Base-by-base conservation (phyloP, 1,140 invertebrate genomes). In the Trachymyrmex septentrionalis region DNA sequence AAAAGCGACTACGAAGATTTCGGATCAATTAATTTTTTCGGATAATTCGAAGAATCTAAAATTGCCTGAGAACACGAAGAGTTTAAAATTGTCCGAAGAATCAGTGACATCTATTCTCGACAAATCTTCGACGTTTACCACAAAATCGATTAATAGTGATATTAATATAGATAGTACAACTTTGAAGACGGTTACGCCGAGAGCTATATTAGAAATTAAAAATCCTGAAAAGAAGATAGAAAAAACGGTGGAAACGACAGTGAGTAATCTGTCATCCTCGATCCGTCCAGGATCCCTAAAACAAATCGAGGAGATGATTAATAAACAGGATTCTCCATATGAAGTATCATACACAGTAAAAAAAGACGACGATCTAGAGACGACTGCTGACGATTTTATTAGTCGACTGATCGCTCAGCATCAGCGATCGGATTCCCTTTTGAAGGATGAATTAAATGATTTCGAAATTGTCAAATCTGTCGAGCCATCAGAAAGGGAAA, bases 391-490 rank as follows among this genome's bases (percentile, higher is more conserved):
- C 7, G 91, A 92, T 30, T 64, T 92, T 10, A 88, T 93, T 24
- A 71, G 80, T 27, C 87, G 86, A 63, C 66, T 93, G 1, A 86
- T 92, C 14, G 82, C 87, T 10, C 88, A 92, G 34, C 88, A 92
- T n/a, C 86, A 89, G 48, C 53, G 71, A 21, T 38, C 55, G 2
- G 63, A 4, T 12, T 66, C 72, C 0, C 27, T 24, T 3, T 0
- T 78, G 6, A 87, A 34, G 0, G 77, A 87, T 59, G 30, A 72
- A 2, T 38, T 71, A 1, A 59, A 55, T 21, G 76, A 91, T 7
- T 44, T 92, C 27, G 90, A 93, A 59, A 91, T 93, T 30, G 19
- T 90, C 3, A 90, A 69, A 48, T 93, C 92, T 6, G 48, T 88
- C 5, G 69, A 91, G 9, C 73, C 72, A 38, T 38, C 34, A 12